These are phyloP conservation scores for Pogonus chalceus DNA, from an alignment of 1,140 invertebrate genomes.

Conservation along the genomic window DNA sequence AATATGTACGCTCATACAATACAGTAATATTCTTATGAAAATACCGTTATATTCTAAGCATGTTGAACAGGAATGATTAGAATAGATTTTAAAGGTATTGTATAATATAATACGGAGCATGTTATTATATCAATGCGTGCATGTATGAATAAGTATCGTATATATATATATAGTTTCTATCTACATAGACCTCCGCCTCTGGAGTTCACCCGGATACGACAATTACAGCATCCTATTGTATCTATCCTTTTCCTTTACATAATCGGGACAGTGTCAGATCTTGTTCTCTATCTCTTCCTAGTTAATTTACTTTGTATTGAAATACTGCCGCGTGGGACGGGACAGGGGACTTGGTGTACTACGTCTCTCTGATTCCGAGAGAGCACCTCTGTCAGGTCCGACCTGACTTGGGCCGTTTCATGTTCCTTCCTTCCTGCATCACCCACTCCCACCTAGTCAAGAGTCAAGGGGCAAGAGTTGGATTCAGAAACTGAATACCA, in stretches of 20 bases:
- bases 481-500: too few species aligned
- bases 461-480: too few species aligned
- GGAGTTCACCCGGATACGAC: background rate
- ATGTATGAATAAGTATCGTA: background rate
- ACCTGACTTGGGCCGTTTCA: background rate
- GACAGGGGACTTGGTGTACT: background rate
- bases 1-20: too few species aligned
- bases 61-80: too few species aligned
- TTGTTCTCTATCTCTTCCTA: background rate
- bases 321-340: background rate
- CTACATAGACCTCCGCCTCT: background rate
- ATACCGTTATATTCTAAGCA: too few species aligned
- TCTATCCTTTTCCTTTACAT: background rate
- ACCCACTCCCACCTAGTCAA: too few species aligned
- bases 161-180: too few species aligned
- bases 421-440: background rate
- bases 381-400: background rate
- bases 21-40: too few species aligned
- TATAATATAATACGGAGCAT: too few species aligned
- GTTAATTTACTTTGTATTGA: background rate
- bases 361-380: background rate
- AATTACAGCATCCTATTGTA: background rate
- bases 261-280: background rate
- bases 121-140: background rate
- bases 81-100: too few species aligned